Percentiles rank a stretch among this genome's conserved stretches.
These are phyloP conservation scores for Atethmia centrago DNA, from an alignment of 2,888 invertebrate species.

Conservation along the genomic window DNA sequence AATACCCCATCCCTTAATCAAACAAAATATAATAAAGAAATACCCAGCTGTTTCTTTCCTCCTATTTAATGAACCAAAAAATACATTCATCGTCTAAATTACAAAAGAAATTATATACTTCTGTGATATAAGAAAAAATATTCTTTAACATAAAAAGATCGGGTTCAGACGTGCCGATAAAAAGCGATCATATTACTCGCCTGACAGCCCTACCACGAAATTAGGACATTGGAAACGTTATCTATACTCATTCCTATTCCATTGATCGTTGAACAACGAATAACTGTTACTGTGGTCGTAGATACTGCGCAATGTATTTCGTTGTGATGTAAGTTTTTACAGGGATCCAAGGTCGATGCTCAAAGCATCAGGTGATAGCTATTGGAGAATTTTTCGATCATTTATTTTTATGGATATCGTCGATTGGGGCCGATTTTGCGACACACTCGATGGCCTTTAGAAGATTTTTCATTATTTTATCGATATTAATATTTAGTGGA, in stretches of 20 bases:
- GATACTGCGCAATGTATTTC: conserved; percentile 41
- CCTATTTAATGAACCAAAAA: conserved; percentile 59
- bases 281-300: conserved; percentile 1
- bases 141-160: conserved; percentile 63
- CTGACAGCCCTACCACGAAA: conserved; percentile 40
- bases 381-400: conserved; percentile 54
- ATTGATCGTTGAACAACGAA: conserved; percentile 27
- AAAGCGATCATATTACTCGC: conserved; percentile 68
- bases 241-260: conserved; percentile 27
- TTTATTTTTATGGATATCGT: conserved; percentile 67
- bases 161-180: conserved; percentile 61
- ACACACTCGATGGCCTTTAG: conserved; percentile 49
- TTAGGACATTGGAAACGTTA: conserved; percentile 32
- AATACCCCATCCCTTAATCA: conserved; percentile 25
- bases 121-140: conserved; percentile 64
- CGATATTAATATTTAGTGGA: conserved; percentile 50
- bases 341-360: conserved; percentile 19
- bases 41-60: conserved; percentile 46
- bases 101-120: conserved; percentile 63
- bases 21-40: conserved; percentile 51
- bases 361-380: conserved; percentile 60
- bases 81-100: conserved; percentile 63
- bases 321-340: conserved; percentile 11
- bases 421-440: conserved; percentile 48
- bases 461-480: conserved; percentile 56